Evolutionary conservation across 2,888 invertebrate species (phyloP).

Genomic region (Zaprionus bogoriensis): DNA sequence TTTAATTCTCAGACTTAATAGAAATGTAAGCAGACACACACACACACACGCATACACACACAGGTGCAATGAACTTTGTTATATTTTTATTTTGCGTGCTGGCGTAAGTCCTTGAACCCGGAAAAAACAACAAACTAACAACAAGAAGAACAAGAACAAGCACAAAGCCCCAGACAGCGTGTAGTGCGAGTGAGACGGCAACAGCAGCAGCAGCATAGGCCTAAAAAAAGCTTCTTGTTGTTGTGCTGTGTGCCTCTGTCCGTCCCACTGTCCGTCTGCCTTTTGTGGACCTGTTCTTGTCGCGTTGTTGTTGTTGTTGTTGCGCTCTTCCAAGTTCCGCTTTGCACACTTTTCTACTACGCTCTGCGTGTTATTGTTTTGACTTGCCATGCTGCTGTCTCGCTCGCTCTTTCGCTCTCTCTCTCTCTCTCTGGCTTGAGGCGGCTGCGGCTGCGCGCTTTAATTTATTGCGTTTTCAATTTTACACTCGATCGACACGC

Average conservation of each 20-base stretch:
- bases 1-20: constrained; percentile 48
- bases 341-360: too few relatives aligned
- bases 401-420: neutral
- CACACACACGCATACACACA: too few relatives aligned
- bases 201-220: constrained; percentile 41
- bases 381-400: constrained; percentile 18
- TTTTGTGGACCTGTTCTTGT: constrained; percentile 58
- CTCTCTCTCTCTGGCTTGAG: constrained; percentile 6
- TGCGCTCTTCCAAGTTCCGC: constrained; percentile 40
- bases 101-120: constrained; percentile 65
- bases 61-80: constrained; percentile 70
- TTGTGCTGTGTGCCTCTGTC: constrained; percentile 1
- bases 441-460: constrained; percentile 51
- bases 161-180: neutral
- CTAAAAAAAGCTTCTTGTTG: constrained; percentile 29
- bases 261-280: constrained; percentile 17
- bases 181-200: constrained; percentile 33
- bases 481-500: constrained; percentile 2
- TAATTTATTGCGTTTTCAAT: constrained; percentile 61
- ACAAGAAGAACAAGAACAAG: constrained; percentile 1
- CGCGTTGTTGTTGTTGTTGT: constrained; percentile 13
- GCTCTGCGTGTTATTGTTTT: constrained; percentile 27
- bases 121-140: constrained; percentile 25
- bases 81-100: constrained; percentile 41
- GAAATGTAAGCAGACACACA: constrained; percentile 70